phyloP scores from a whole-genome alignment of 2,888 invertebrate species.

The Nomada fucata region DNA sequence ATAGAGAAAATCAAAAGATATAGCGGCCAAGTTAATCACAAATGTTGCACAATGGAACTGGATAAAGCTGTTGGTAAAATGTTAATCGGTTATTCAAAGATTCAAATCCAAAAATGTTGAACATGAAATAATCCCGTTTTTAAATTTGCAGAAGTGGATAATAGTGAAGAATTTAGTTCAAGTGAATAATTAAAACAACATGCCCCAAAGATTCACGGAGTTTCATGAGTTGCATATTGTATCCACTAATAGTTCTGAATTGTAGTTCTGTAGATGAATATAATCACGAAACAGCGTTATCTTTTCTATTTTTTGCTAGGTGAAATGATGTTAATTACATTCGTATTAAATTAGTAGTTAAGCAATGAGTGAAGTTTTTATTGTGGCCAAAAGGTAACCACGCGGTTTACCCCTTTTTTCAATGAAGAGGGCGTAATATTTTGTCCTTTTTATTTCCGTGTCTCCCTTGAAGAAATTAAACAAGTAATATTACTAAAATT shows the following conservation, averaged over 20 bases:
- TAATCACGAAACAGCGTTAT: neutral
- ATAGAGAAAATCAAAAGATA: constrained; percentile 3
- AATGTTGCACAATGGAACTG: neutral
- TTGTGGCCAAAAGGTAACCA: constrained; percentile 31
- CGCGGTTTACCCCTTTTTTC: constrained; percentile 27
- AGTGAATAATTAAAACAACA: neutral
- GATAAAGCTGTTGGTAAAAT: neutral
- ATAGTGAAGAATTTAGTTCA: no score
- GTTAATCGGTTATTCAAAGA: neutral
- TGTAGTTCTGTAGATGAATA: neutral
- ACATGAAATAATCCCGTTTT: no score
- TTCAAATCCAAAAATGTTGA: no score
- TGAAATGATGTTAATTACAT: neutral
- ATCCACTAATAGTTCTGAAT: neutral
- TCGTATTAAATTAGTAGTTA: constrained; percentile 4
- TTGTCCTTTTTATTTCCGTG: neutral
- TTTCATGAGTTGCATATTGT: neutral
- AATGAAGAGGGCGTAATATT: constrained; percentile 46
- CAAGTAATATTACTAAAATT: constrained; percentile 25
- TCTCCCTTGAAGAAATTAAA: constrained; percentile 1
- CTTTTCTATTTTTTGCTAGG: neutral
- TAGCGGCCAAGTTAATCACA: neutral
- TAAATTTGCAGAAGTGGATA: no score
- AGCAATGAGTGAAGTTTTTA: constrained; percentile 3
- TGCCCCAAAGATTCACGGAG: constrained; percentile 32